Conservation (phyloP, 2,113 vertebrate species). For the Podocnemis expansa region DNA sequence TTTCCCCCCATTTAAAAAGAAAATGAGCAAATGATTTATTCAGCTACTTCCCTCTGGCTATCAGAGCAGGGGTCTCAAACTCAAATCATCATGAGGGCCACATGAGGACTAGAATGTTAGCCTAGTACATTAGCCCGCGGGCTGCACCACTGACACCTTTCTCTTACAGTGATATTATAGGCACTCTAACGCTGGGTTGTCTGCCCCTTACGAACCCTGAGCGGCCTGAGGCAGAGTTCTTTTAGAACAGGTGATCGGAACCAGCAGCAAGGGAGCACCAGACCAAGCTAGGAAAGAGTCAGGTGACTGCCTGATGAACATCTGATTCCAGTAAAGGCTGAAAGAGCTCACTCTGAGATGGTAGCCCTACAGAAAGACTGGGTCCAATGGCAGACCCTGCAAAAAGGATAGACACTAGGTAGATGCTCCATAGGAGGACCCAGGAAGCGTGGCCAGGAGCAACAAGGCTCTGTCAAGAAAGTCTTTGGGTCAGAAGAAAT, state of each 20-base stretch:
- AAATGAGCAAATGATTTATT: neutral
- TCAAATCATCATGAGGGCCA: no score
- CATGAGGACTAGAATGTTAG: no score
- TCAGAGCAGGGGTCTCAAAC: no score
- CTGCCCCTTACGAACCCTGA: neutral
- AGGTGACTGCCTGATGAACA: neutral
- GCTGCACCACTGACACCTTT: no score
- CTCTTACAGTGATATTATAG: no score
- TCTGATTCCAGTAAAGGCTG: neutral
- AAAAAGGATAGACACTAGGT: neutral
- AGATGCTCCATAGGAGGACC: neutral
- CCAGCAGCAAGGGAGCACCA: neutral
- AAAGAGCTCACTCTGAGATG: neutral
- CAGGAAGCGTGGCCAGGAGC: neutral
- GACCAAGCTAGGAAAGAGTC: neutral
- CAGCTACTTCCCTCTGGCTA: neutral
- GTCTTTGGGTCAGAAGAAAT: neutral
- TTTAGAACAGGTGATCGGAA: neutral
- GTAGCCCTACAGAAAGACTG: neutral
- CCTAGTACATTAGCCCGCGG: no score
- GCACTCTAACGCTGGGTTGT: neutral
- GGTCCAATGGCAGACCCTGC: neutral
- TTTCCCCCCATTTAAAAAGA: neutral
- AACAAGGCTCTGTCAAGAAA: neutral
- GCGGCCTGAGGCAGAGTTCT: neutral